phyloP scores from a whole-genome alignment of 30 jellyfish, hydroid and myxozoan genomes.

The Cassiopea andromeda region DNA sequence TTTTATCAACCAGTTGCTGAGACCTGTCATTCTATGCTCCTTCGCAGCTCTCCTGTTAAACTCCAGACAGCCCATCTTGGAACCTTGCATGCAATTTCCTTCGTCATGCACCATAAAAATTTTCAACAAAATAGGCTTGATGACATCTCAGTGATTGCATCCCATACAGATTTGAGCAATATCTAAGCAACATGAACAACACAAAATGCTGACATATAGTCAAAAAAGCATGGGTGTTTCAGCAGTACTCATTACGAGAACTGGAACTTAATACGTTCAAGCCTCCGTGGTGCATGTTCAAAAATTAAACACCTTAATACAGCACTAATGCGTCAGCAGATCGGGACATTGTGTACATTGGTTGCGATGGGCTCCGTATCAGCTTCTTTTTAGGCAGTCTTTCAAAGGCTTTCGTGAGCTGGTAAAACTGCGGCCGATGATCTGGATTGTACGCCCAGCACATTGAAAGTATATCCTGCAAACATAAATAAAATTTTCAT shows the following conservation, averaged over 20 bases:
- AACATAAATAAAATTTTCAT: not conserved
- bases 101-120: too few relatives aligned
- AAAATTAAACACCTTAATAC: conserved; percentile 25
- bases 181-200: not conserved
- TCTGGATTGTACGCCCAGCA: conserved; percentile 96
- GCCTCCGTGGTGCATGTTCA: not conserved
- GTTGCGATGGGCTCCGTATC: conserved; percentile 95
- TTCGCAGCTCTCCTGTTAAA: too few relatives aligned
- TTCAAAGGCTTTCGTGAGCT: conserved; percentile 91
- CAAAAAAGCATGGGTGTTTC: not conserved
- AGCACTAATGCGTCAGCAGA: conserved; percentile 95
- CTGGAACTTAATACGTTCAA: not conserved
- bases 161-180: not conserved
- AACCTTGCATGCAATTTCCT: too few relatives aligned
- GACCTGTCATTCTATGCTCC: too few relatives aligned
- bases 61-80: too few relatives aligned
- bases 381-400: conserved; percentile 89
- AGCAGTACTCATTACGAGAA: not conserved
- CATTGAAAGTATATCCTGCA: conserved; percentile 89
- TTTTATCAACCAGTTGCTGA: too few relatives aligned
- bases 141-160: not conserved
- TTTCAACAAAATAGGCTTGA: not conserved
- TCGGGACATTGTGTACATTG: conserved; percentile 89
- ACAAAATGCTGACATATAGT: not conserved
- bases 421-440: conserved; percentile 81